Percentiles rank a stretch among this genome's conserved stretches.
phyloP scores from a whole-genome alignment of 2,113 vertebrate species.

The Heliornis fulica region DNA sequence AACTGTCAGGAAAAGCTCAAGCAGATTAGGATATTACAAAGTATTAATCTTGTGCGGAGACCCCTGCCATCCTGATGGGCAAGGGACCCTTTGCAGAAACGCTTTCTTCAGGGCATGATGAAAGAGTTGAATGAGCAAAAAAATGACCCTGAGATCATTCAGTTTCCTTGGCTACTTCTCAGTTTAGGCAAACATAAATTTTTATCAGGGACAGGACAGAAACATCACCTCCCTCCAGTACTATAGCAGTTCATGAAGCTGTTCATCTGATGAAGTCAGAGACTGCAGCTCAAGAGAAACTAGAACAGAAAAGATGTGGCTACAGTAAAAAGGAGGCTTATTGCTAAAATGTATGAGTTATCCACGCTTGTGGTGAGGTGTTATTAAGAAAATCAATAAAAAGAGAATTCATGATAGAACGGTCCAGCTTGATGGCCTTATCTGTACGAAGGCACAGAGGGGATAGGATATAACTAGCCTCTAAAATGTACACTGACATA shows the following conservation, averaged over 20 bases:
- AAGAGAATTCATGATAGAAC: background rate
- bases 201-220: background rate
- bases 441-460: background rate
- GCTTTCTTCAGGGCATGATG: background rate
- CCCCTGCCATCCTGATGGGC: background rate
- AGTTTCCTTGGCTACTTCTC: background rate
- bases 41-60: background rate
- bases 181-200: background rate
- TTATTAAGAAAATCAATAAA: background rate
- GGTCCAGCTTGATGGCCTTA: background rate
- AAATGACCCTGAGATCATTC: background rate
- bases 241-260: background rate
- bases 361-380: background rate
- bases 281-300: background rate
- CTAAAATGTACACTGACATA: background rate
- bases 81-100: background rate
- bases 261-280: background rate
- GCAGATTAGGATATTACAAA: background rate
- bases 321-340: background rate
- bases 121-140: background rate
- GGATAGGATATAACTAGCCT: background rate
- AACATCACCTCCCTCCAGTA: background rate
- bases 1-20: conserved; percentile 9
- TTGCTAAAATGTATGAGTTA: background rate
- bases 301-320: background rate